Percentiles rank a stretch among this genome's conserved stretches.
These are phyloP conservation scores for Hydrozoanthus tunicans DNA, from an alignment of 64 coral and sea anemone genomes.

Conservation along the genomic window DNA sequence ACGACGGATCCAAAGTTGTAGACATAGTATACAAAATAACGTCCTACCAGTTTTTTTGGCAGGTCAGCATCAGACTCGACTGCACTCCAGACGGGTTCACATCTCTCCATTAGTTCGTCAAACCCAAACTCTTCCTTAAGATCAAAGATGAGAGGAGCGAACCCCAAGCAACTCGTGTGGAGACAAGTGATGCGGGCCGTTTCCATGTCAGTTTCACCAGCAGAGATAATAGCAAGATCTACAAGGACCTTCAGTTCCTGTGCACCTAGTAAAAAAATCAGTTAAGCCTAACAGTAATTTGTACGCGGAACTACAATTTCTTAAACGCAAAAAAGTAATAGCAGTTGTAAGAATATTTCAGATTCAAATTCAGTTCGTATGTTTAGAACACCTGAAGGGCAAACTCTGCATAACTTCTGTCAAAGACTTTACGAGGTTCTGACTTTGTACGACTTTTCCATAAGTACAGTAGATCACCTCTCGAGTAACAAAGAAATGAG, in stretches of 20 bases:
- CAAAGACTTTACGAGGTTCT: no score
- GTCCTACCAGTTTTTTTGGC: conserved; percentile 57
- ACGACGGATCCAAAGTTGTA: no score
- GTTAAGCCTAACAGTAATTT: neutral
- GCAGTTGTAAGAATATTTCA: no score
- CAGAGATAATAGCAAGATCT: neutral
- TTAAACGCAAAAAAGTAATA: no score
- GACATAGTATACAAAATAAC: neutral
- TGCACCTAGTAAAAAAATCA: conserved; percentile 10
- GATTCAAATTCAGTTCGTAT: no score
- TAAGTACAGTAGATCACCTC: no score
- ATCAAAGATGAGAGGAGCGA: neutral
- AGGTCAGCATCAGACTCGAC: conserved; percentile 25
- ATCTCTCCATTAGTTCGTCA: neutral
- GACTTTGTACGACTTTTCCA: no score
- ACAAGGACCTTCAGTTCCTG: conserved; percentile 1
- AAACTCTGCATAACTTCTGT: no score
- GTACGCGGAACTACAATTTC: no score
- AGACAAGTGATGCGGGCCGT: conserved; percentile 65
- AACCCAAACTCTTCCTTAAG: conserved; percentile 40
- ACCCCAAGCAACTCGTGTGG: conserved; percentile 66
- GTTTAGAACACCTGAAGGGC: no score
- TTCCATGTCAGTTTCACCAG: conserved; percentile 76
- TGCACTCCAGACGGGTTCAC: conserved; percentile 40
- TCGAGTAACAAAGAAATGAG: no score